phyloP scores from a whole-genome alignment of 2,113 vertebrate species.

The Sceloporus undulatus region DNA sequence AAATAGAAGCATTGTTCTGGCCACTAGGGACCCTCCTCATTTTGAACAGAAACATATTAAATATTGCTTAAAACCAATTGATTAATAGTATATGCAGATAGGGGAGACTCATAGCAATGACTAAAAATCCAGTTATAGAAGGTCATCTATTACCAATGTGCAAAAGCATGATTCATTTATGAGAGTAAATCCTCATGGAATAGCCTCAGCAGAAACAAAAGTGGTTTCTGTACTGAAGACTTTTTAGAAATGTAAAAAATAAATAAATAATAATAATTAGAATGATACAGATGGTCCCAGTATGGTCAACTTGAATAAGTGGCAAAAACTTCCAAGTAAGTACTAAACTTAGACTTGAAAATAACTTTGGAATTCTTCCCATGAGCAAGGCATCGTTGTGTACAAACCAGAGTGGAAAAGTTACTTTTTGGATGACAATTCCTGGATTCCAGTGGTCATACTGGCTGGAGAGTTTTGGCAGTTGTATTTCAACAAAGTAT shows the following conservation, averaged over 20 bases:
- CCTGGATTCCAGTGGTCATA: no score
- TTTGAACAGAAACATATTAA: slow-evolving; percentile 57
- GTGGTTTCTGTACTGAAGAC: not conserved
- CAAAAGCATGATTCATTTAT: not conserved
- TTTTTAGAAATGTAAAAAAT: not conserved
- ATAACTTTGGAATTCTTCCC: not conserved
- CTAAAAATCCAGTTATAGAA: slow-evolving; percentile 50
- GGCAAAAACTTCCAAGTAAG: not conserved
- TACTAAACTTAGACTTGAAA: slow-evolving; percentile 22
- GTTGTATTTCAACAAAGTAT: no score
- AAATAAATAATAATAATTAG: not conserved
- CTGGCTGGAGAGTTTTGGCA: no score
- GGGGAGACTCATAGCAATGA: slow-evolving; percentile 39
- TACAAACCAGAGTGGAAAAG: no score
- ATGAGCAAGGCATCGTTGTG: no score
- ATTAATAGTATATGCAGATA: slow-evolving; percentile 35
- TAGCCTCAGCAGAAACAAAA: not conserved
- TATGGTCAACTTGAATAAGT: no score
- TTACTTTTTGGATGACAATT: no score
- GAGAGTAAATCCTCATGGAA: not conserved
- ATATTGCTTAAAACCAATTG: slow-evolving; percentile 46
- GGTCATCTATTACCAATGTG: slow-evolving; percentile 36
- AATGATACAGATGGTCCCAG: not conserved
- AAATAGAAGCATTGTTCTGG: slow-evolving; percentile 8
- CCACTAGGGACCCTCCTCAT: slow-evolving; percentile 41